Evolutionary conservation across 2,888 invertebrate genomes (phyloP).

Genomic region (Metalampra italica): DNA sequence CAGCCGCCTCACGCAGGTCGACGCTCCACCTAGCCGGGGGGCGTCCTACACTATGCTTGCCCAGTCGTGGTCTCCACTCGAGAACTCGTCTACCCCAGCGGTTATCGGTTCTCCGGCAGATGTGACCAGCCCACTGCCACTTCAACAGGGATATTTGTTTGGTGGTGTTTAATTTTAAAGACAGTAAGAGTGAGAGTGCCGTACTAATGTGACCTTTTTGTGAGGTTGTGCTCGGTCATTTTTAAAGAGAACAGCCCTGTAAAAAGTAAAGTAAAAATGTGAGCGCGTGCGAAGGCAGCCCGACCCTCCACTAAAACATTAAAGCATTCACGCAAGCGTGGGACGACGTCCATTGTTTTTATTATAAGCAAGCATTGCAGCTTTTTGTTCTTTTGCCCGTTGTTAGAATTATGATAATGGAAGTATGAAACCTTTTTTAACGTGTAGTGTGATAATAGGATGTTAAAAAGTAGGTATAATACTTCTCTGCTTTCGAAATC

Average conservation of each 20-base stretch:
- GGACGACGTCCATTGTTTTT: slow-evolving; percentile 52
- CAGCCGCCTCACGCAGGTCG: too few species aligned
- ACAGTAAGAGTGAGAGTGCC: neutral
- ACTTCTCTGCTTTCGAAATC: too few species aligned
- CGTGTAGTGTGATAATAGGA: slow-evolving; percentile 33
- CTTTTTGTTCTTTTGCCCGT: slow-evolving; percentile 47
- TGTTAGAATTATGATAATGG: slow-evolving; percentile 58
- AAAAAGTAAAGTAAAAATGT: slow-evolving; percentile 38
- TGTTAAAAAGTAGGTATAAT: slow-evolving; percentile 23
- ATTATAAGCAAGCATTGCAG: slow-evolving; percentile 54
- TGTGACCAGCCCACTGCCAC: too few species aligned
- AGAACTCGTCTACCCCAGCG: too few species aligned
- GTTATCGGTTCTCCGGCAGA: too few species aligned
- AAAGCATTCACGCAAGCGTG: slow-evolving; percentile 54
- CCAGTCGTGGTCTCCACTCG: too few species aligned
- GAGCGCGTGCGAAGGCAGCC: slow-evolving; percentile 29
- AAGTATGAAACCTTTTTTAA: slow-evolving; percentile 48
- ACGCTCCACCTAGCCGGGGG: too few species aligned
- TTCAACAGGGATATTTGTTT: too few species aligned
- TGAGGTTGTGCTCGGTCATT: slow-evolving; percentile 21
- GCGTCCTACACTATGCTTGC: too few species aligned
- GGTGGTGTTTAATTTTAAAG: too few species aligned
- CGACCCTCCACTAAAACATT: slow-evolving; percentile 48
- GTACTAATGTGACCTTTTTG: slow-evolving; percentile 6
- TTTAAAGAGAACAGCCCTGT: slow-evolving; percentile 25